Conservation (phyloP, 1,140 invertebrate species). For the Cataglyphis hispanica region DNA sequence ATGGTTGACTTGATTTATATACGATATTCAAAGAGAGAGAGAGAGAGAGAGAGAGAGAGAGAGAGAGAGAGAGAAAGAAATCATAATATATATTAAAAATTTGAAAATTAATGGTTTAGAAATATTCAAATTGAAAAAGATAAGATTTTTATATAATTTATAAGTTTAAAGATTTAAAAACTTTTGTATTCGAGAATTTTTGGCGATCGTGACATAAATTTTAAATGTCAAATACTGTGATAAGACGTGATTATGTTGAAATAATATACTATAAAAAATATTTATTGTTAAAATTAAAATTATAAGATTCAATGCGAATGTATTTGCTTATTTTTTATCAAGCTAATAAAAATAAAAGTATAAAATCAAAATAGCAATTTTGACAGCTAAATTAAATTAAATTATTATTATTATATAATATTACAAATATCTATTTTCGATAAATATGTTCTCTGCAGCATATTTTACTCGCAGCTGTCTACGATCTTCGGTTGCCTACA, state of each 20-base stretch:
- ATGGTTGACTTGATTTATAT: no score
- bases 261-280: neutral
- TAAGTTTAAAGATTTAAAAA: neutral
- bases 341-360: neutral
- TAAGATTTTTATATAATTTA: neutral
- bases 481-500: conserved; percentile 8
- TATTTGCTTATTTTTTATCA: neutral
- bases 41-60: no score
- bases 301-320: neutral
- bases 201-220: neutral
- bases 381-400: neutral
- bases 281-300: neutral
- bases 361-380: neutral
- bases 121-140: neutral
- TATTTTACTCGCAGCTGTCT: neutral
- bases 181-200: neutral
- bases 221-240: neutral
- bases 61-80: no score
- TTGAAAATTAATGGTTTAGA: neutral
- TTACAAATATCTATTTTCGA: neutral
- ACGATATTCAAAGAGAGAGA: no score
- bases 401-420: neutral
- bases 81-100: neutral
- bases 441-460: neutral
- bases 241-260: neutral